phyloP scores from a whole-genome alignment of 2,797 vertebrate genomes.

The Melanotaenia maccullochi region DNA sequence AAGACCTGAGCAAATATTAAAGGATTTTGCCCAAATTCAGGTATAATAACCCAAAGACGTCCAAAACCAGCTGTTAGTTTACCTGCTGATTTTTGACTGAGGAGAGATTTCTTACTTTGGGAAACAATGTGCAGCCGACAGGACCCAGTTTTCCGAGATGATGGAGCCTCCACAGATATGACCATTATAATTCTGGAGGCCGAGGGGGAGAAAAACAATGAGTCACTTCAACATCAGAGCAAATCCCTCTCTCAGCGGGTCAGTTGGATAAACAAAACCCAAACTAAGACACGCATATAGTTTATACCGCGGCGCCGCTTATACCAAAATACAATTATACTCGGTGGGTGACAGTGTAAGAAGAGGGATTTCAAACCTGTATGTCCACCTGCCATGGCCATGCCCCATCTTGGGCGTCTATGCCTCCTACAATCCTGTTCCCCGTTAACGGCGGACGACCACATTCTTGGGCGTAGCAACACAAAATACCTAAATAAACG shows the following conservation, averaged over 20 bases:
- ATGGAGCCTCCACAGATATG: slow-evolving; percentile 84
- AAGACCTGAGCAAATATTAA: neutral
- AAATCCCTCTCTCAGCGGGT: slow-evolving; percentile 48
- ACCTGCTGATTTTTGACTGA: neutral
- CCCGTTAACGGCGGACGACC: slow-evolving; percentile 62
- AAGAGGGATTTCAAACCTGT: slow-evolving; percentile 53
- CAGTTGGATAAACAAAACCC: slow-evolving; percentile 24
- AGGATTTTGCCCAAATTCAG: neutral
- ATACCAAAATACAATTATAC: neutral
- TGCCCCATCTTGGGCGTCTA: slow-evolving; percentile 54
- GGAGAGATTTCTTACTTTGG: slow-evolving; percentile 69
- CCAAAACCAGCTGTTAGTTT: neutral
- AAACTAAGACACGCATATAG: neutral
- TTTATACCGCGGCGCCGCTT: neutral
- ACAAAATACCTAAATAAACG: slow-evolving; percentile 44
- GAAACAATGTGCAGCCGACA: slow-evolving; percentile 85
- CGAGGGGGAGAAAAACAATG: slow-evolving; percentile 25
- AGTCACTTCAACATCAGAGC: slow-evolving; percentile 53
- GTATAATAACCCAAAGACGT: neutral
- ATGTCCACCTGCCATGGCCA: slow-evolving; percentile 86
- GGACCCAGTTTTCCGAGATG: slow-evolving; percentile 76
- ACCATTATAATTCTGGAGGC: slow-evolving; percentile 11
- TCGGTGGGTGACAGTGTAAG: neutral
- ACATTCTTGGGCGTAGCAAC: slow-evolving; percentile 65
- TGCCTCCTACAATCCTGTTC: slow-evolving; percentile 82